phyloP scores from a whole-genome alignment of 2,113 vertebrate species.

The Chamaetylas fuelleborni region DNA sequence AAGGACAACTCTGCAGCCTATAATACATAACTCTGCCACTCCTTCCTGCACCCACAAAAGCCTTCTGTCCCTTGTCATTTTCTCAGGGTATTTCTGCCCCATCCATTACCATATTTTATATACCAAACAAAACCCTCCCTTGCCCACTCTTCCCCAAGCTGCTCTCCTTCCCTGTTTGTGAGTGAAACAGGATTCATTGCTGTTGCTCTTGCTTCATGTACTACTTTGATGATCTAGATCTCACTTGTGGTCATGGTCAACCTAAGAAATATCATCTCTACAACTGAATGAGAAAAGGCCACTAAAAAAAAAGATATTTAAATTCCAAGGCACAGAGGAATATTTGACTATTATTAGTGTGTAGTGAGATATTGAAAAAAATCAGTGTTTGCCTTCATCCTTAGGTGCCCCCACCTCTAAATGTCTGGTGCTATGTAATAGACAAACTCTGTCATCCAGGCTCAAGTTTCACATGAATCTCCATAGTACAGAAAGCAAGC shows the following conservation, averaged over 20 bases:
- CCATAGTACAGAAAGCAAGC: neutral
- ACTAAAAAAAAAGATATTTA: neutral
- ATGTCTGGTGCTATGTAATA: neutral
- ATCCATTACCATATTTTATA: neutral
- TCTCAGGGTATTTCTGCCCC: neutral
- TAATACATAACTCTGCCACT: neutral
- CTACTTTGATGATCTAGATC: neutral
- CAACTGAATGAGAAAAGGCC: neutral
- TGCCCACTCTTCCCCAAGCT: neutral
- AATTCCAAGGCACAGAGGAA: neutral
- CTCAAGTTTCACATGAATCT: neutral
- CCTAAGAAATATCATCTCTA: neutral
- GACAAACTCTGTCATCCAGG: neutral
- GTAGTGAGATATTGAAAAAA: neutral
- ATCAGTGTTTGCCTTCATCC: neutral
- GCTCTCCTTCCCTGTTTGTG: neutral
- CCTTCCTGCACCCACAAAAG: neutral
- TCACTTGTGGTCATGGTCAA: fast-evolving
- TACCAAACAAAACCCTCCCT: too few species aligned
- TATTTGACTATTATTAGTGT: neutral
- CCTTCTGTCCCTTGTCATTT: neutral
- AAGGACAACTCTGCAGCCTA: neutral
- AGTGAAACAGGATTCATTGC: neutral
- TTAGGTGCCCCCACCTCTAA: too few species aligned
- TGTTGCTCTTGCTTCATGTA: neutral